A percentile compares a stretch with the other conserved stretches of the same genome.
Evolutionary conservation across 2,797 vertebrate species (phyloP).

Genomic region (Helarctos malayanus): DNA sequence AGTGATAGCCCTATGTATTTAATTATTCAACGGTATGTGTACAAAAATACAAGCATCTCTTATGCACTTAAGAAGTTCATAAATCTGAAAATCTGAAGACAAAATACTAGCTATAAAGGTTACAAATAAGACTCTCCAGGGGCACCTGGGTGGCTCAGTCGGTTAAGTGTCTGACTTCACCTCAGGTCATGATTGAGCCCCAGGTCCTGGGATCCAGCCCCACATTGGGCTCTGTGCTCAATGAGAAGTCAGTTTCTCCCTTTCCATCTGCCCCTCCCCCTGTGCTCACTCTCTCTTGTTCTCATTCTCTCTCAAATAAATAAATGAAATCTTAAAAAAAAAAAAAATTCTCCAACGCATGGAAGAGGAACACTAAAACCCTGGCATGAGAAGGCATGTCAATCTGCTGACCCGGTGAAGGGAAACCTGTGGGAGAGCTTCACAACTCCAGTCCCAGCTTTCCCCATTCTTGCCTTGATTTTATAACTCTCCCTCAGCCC

Average conservation of each 20-base stretch:
- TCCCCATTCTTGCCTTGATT: background rate
- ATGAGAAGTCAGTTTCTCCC: background rate
- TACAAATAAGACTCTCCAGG: constrained; percentile 17
- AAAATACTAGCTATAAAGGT: constrained; percentile 34
- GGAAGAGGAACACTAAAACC: background rate
- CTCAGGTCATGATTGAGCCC: background rate
- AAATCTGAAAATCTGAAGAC: constrained; percentile 22
- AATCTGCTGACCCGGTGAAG: background rate
- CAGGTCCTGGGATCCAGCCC: background rate
- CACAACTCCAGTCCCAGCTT: background rate
- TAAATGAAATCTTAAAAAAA: background rate
- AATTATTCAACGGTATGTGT: background rate
- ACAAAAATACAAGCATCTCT: constrained; percentile 53
- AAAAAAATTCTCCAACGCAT: background rate
- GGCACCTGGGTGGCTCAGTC: background rate
- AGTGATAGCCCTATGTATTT: background rate
- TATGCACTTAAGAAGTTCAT: constrained; percentile 34
- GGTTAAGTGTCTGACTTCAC: background rate
- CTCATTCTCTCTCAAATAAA: background rate
- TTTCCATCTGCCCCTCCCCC: background rate
- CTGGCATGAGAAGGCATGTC: background rate
- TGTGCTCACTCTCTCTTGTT: background rate
- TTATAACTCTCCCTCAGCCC: background rate
- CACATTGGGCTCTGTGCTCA: background rate
- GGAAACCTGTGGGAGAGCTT: background rate